Base-by-base conservation (phyloP, 2,888 invertebrate genomes). In the Drosophila ustulata region DNA sequence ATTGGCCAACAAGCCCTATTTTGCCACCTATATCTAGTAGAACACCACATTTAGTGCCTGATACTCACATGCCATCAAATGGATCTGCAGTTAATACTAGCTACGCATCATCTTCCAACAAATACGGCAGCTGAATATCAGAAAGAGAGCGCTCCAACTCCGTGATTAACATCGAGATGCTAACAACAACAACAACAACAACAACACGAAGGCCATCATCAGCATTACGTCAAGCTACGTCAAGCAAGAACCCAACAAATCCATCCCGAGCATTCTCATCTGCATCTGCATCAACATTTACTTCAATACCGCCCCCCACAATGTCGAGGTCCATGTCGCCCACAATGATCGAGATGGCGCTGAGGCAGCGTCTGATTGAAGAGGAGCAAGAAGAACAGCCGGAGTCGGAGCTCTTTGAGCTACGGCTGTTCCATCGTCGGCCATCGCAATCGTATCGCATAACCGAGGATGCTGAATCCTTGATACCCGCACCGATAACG, bases 1-100 rank as follows among this genome's bases (percentile, higher is more conserved):
- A 96, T 70, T 96, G 96, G 96, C 96, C 96, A 75, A 95, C 95
- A 71, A 96, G 96, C 91, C 95, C 96, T 75, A 94, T 96, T 80
- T 93, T 96, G 87, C 96, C 96, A 83, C 95, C 95, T 66, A 94
- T 95, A 80, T 94, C 94, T 84, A 94, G 95, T 82, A 93, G 96
- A 86, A 95, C 96, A 82, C 94, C 94, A 74, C 96, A 96, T 91
- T 94, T 96, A 70, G 95, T 96, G 75, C 95, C 96, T 49, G 96
- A 96, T 91, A 95, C 95, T 91, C 91, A 91, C 89, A 91, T 92
- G 90, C 89, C 91, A 92, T 91, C 92, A 91, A 92, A 91, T 87
- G 92, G 91, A 91, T 91, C 92, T 88, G 91, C 91, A 90, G 91
- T 91, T 90, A 92, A 92, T 91, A 37, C 37, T 37, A 91, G 91